Conservation (phyloP, 1,140 invertebrate genomes). For the Drosophila virilis region DNA sequence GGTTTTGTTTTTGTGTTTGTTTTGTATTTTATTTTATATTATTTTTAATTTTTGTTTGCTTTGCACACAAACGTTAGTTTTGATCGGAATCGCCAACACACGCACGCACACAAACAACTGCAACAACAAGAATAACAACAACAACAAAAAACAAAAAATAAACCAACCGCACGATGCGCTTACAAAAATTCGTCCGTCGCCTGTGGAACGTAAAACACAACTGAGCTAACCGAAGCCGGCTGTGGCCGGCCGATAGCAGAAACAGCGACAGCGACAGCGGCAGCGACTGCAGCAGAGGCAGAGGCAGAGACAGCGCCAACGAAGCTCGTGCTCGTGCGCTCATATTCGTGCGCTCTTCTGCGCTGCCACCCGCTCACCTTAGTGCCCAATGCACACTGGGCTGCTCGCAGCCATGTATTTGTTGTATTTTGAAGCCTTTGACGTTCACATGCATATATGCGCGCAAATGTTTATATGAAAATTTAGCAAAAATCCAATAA, state of each 20-base stretch:
- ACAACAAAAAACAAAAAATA: conserved; percentile 16
- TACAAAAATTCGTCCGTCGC: conserved; percentile 55
- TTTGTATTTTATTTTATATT: conserved; percentile 4
- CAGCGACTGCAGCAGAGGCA: conserved; percentile 1
- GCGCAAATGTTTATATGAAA: background rate
- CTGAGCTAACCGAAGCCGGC: conserved; percentile 46
- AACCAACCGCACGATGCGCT: conserved; percentile 35
- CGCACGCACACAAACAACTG: conserved; percentile 19
- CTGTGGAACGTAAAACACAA: conserved; percentile 55
- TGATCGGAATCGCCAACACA: conserved; percentile 45
- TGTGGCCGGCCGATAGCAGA: conserved; percentile 23
- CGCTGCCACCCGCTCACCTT: conserved; percentile 32
- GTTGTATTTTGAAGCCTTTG: background rate
- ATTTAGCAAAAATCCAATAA: too few relatives aligned
- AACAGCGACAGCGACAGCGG: conserved; percentile 4
- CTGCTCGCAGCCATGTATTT: background rate
- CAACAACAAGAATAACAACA: conserved; percentile 29
- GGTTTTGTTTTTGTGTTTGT: conserved; percentile 9
- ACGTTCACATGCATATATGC: background rate
- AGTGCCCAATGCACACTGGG: conserved; percentile 17
- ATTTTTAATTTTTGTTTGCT: conserved; percentile 43
- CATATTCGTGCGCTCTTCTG: conserved; percentile 22
- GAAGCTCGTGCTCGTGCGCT: conserved; percentile 19
- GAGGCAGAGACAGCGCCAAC: conserved; percentile 12
- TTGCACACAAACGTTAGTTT: conserved; percentile 53